Base-by-base conservation (phyloP, 1,140 invertebrate species). In the Eriosoma lanigerum region DNA sequence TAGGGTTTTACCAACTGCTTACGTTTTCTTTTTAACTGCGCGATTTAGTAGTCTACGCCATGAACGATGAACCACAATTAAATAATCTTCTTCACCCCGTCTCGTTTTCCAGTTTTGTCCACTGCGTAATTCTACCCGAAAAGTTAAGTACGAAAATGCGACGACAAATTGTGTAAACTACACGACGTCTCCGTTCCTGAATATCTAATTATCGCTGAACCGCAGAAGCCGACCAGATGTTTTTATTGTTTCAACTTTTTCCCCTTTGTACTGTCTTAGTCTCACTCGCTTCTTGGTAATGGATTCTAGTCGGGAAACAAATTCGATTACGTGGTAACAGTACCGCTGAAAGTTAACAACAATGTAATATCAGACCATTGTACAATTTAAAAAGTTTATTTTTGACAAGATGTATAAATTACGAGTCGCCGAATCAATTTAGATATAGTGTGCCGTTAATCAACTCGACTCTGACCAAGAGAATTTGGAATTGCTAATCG, bases 161-260 rank as follows among this genome's bases (percentile, higher is more conserved):
- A 29, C 21, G 73, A 75, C 52, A 56, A 75, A 75, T 75, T 75
- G 21, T 10, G 72, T 75, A 75, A 58, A 19, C 72, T 75, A 75
- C 24, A n/a, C 52, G 26, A 58, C 48, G 72, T 54, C 52, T 76
- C 73, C 13, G 38, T 56, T 21, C 19, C 73, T 76, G 73, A 76
- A 76, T 76, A 76, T 76, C 73, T 76, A 76, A 78, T 78, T 78
- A 78, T 46, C 21, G 56, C 56, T 46, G 32, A 78, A 78, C 75
- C 75, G 38, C 75, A 60, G 38, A 60, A 78, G 32, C 38, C 50
- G 73, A 58, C 73, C 54, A 62, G 54, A 78, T 62, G 75, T 78
- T 78, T 78, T 78, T 78, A 78, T 62, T 48, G 75, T 78, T 62
- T 78, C 56, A 78, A 78, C 75, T 78, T 78, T 62, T 78, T 78